Conservation (phyloP, 1,140 invertebrate species). For the Meloidogyne hapla region DNA sequence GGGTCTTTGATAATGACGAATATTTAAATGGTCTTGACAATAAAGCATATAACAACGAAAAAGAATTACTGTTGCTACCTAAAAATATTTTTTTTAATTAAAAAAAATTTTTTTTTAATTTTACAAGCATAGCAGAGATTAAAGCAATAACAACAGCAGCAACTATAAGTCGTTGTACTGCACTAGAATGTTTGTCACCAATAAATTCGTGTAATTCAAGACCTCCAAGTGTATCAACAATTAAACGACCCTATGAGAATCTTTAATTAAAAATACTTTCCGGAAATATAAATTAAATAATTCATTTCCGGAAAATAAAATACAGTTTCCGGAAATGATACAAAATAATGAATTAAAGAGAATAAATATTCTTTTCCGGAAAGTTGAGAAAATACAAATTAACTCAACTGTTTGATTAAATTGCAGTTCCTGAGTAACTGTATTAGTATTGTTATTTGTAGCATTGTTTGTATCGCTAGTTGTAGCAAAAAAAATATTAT, state of each 20-base stretch:
- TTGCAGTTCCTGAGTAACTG: not conserved
- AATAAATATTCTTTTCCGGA: no score
- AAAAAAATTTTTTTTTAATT: slow-evolving; percentile 10
- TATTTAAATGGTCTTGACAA: slow-evolving; percentile 37
- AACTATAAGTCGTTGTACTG: slow-evolving; percentile 32
- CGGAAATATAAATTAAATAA: not conserved
- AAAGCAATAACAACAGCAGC: slow-evolving; percentile 32
- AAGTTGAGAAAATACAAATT: not conserved
- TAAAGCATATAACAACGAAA: slow-evolving; percentile 43
- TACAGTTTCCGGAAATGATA: not conserved
- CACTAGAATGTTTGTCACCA: slow-evolving; percentile 14
- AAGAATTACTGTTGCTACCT: slow-evolving; percentile 31
- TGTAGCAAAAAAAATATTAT: not conserved
- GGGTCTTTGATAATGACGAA: slow-evolving; percentile 36
- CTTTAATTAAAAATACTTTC: not conserved
- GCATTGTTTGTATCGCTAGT: not conserved
- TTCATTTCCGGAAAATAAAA: no score
- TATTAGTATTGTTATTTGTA: not conserved
- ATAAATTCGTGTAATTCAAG: slow-evolving; percentile 12
- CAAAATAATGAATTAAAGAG: no score
- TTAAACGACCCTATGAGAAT: not conserved
- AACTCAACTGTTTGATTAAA: not conserved
- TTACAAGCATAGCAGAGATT: slow-evolving; percentile 29
- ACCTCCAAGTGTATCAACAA: slow-evolving; percentile 11
- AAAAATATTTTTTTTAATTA: slow-evolving; percentile 12